Base-by-base conservation (phyloP, 2,113 vertebrate species). In the Scytalopus superciliaris region DNA sequence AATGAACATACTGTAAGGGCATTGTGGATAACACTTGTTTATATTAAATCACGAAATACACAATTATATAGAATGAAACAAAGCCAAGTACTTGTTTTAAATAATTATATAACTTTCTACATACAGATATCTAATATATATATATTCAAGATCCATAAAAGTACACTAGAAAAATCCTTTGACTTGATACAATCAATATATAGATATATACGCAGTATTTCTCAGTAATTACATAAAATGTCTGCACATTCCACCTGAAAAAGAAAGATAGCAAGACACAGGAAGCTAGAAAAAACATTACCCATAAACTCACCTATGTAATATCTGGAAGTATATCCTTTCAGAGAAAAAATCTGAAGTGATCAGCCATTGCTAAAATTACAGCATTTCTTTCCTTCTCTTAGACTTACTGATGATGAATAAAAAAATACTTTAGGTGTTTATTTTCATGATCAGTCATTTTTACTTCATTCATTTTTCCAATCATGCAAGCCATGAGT, bases 271-370 rank as follows among this genome's bases (percentile, higher is more conserved):
- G 33, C 47, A 68, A 93, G 23, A 80, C 27, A 93, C 5, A 79
- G 17, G 13, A 94, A 90, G 12, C 37, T 55, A 79, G 55, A 75
- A 91, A 28, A 80, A 95, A 47, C 39, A 63, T 81, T 66, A 19
- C 21, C 35, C 78, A 76, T 60, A 63, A 94, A 97, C 96, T 97
- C 89, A 97, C 87, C 96, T 87, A 79, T 50, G 28, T 14, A 91
- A 47, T 53, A 84, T 56, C n/a, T 96, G 73, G 69, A 91, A 83
- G 87, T 57, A 87, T 49, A 78, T 94, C 89, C 84, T 94, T 77
- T 77, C 42, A 92, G 21, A 27, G 47, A 83, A 76, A 83, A 73
- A 67, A 31, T 40, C 23, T 50, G 60, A 69, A 84, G 25, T 50
- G 12, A 62, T 85, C 60, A 90, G 67, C 28, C 92, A 80, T 74